Evolutionary conservation across 1,140 invertebrate species (phyloP), one percentile per base, ranked within the genome.

Genomic region (Sesamia nonagrioides): DNA sequence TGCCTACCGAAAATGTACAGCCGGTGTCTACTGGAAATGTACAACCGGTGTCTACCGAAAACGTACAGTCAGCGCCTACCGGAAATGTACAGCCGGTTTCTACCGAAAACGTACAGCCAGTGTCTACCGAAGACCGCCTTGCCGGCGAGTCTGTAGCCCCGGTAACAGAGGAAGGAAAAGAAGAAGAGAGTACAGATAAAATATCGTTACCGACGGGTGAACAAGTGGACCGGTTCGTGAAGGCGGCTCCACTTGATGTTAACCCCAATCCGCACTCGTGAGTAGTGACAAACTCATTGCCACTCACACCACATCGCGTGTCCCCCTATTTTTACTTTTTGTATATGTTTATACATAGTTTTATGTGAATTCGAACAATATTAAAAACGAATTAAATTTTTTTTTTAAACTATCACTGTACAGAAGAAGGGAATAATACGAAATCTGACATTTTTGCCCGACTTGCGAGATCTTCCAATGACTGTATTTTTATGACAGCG

Each of bases 231-330:
- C 86, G 56, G 74, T 89, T 92, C 80, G 90, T 94, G 76, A 76
- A 52, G 68, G 94, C 92, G 33, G 78, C 88, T 79, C 86, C 86
- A 56, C 90, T 93, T 35, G 93, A 94, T 81, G 87, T 89, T 83
- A 95, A 91, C 89, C 92, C 93, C 72, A 92, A 95, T 61, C 91
- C 92, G 50, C 93, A 95, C 89, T 93, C 94, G 93, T 95, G 94
- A 95, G 94, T 95, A 95, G 48, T 79, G 76, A 80, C 87, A 82
- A 45, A 52, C 66, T 54, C 9, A 54, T 40, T 75, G 58, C 71
- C 42, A 80, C 75, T 84, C 86, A 83, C 86, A 84, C 86, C 83
- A 77, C 86, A 86, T 87, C 54, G 88, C 85, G 91, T 89, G 89
- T 52, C 81, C 82, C 85, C 83, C 71, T 56, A 76, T 71, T 66